Conservation (phyloP, 2,113 vertebrate species). For the Nothobranchius kuhntae region DNA sequence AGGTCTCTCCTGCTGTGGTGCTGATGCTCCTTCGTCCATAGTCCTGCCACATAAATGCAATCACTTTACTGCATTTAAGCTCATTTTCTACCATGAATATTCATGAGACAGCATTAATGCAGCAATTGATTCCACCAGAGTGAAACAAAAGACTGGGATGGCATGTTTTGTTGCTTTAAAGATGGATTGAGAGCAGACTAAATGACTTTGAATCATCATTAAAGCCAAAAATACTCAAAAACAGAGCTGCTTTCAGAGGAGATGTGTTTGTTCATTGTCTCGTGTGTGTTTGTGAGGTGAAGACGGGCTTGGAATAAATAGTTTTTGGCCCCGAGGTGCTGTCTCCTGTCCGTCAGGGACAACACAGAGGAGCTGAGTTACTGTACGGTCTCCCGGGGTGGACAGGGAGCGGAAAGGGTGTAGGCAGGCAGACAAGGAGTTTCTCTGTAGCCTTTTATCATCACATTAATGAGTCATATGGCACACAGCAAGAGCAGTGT, state of each 20-base stretch:
- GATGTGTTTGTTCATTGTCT: constrained; percentile 24
- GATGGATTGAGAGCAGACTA: not conserved
- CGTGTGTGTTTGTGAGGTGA: constrained; percentile 8
- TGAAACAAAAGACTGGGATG: constrained; percentile 12
- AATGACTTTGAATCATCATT: constrained; percentile 14
- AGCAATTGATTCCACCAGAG: not conserved
- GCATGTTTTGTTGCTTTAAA: not conserved
- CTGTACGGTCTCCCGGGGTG: constrained; percentile 26
- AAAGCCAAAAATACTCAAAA: constrained; percentile 35
- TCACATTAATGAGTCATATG: constrained; percentile 16
- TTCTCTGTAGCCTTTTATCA: constrained; percentile 29
- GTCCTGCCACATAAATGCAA: constrained; percentile 32
- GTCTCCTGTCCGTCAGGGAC: constrained; percentile 55
- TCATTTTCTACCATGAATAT: constrained; percentile 25
- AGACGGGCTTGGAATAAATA: constrained; percentile 46
- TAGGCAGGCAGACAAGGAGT: constrained; percentile 12
- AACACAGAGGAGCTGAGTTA: constrained; percentile 25
- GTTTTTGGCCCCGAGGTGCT: constrained; percentile 53
- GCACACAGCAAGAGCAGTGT: constrained; percentile 9
- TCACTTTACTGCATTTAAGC: constrained; percentile 15
- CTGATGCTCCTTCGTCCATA: constrained; percentile 20
- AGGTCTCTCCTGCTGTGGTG: constrained; percentile 49
- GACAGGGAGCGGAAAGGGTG: constrained; percentile 32
- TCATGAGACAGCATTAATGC: constrained; percentile 14
- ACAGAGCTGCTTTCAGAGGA: constrained; percentile 27